Percentiles rank a stretch among this genome's conserved stretches.
Conservation (phyloP, 2,888 invertebrate genomes). For the Amphimallon solstitiale region DNA sequence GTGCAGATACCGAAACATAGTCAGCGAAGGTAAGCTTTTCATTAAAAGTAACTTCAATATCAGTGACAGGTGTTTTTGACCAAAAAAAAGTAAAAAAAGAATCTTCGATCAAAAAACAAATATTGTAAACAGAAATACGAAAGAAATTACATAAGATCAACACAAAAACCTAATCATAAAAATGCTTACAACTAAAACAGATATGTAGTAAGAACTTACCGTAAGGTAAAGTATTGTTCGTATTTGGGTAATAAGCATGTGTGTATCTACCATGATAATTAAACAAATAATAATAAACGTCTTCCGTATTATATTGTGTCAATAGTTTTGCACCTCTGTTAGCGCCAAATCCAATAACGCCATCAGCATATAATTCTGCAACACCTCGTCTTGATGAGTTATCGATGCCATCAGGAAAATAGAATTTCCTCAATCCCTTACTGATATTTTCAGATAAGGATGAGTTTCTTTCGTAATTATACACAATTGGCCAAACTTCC, state of each 20-base stretch:
- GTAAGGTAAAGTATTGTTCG: slow-evolving; percentile 57
- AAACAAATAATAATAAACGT: slow-evolving; percentile 73
- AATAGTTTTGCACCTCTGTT: slow-evolving; percentile 72
- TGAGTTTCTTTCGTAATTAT: slow-evolving; percentile 69
- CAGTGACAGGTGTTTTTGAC: no score
- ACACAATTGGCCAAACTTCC: slow-evolving; percentile 72
- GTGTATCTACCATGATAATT: slow-evolving; percentile 71
- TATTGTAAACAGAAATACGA: no score
- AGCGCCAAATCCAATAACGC: slow-evolving; percentile 68
- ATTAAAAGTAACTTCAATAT: no score
- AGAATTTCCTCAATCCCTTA: slow-evolving; percentile 65
- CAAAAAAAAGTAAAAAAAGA: no score
- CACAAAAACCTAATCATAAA: no score
- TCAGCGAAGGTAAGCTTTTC: no score
- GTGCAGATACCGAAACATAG: no score
- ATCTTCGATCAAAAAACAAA: no score
- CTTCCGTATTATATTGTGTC: slow-evolving; percentile 65
- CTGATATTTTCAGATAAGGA: slow-evolving; percentile 66
- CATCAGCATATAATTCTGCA: slow-evolving; percentile 68
- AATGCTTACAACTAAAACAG: no score
- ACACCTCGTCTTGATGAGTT: slow-evolving; percentile 59
- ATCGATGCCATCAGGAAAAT: slow-evolving; percentile 63
- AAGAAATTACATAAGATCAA: no score
- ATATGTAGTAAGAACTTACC: slow-evolving; percentile 45
- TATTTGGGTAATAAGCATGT: slow-evolving; percentile 66